Percentiles rank a stretch among this genome's conserved stretches.
These are phyloP conservation scores for Hippoglossus stenolepis DNA, from an alignment of 2,113 vertebrate genomes.

Conservation along the genomic window DNA sequence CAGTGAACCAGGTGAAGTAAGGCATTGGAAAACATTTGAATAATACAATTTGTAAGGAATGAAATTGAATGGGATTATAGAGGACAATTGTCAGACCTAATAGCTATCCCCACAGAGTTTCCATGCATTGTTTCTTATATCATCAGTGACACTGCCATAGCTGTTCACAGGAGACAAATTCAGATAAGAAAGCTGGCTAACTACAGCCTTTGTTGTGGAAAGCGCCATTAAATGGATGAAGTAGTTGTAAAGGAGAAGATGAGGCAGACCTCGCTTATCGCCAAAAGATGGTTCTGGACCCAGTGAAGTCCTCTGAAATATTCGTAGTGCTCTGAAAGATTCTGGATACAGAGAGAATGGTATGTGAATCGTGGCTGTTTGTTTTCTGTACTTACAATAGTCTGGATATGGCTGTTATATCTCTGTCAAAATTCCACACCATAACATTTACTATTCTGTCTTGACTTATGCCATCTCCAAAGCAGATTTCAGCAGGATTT, in stretches of 20 bases:
- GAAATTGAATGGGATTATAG: too few relatives aligned
- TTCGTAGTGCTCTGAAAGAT: constrained; percentile 20
- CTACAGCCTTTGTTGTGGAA: constrained; percentile 22
- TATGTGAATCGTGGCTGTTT: constrained; percentile 16
- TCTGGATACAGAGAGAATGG: constrained; percentile 25
- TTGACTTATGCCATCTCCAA: too few relatives aligned
- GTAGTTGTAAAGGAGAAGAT: constrained; percentile 26
- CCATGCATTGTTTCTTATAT: too few relatives aligned
- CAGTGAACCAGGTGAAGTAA: too few relatives aligned
- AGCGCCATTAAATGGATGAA: constrained; percentile 37
- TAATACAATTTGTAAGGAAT: too few relatives aligned
- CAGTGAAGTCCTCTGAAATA: constrained; percentile 36
- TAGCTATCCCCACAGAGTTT: too few relatives aligned
- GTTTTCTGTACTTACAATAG: neutral
- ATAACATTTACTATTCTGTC: too few relatives aligned
- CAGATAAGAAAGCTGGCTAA: constrained; percentile 1
- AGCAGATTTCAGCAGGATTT: constrained; percentile 45
- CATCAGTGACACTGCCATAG: neutral
- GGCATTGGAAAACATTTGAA: too few relatives aligned
- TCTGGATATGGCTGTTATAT: neutral
- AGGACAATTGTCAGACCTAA: too few relatives aligned
- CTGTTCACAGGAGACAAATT: constrained; percentile 23
- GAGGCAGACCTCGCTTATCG: constrained; percentile 39
- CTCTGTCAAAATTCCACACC: neutral
- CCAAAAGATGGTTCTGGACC: constrained; percentile 29